Percentiles rank a stretch among this genome's conserved stretches.
Evolutionary conservation across 2,888 invertebrate species (phyloP).

Genomic region (Lasioglossum zephyrum): DNA sequence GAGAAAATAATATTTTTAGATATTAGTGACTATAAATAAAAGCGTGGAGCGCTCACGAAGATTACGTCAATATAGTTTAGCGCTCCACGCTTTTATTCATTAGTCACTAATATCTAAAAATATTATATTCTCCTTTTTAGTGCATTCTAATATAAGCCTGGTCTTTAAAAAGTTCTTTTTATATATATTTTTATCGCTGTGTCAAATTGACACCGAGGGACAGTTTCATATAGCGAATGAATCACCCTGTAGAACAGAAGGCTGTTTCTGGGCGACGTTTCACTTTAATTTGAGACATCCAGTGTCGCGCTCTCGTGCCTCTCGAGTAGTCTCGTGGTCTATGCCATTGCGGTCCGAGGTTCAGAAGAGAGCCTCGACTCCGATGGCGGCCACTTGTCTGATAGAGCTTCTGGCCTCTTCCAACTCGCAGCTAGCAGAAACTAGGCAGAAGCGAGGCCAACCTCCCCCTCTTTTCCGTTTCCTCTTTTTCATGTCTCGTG

Average conservation of each 20-base stretch:
- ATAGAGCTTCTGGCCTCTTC: constrained; percentile 68
- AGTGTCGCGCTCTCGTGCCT: constrained; percentile 70
- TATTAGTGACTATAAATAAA: no score
- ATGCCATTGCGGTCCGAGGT: constrained; percentile 51
- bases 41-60: no score
- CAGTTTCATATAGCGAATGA: background rate
- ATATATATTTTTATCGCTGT: no score
- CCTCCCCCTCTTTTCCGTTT: background rate
- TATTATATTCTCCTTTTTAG: no score
- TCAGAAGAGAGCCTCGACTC: constrained; percentile 38
- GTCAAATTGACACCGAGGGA: no score
- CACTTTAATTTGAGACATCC: constrained; percentile 78
- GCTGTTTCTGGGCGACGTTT: constrained; percentile 65
- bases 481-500: background rate
- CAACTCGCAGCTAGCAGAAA: constrained; percentile 47
- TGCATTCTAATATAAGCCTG: no score
- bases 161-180: no score
- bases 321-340: constrained; percentile 70
- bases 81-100: no score
- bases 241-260: background rate
- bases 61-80: no score
- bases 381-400: constrained; percentile 68
- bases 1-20: no score
- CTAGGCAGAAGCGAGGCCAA: background rate
- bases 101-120: no score